Base-by-base conservation (phyloP, 1,140 invertebrate genomes). In the Lethocerus indicus region DNA sequence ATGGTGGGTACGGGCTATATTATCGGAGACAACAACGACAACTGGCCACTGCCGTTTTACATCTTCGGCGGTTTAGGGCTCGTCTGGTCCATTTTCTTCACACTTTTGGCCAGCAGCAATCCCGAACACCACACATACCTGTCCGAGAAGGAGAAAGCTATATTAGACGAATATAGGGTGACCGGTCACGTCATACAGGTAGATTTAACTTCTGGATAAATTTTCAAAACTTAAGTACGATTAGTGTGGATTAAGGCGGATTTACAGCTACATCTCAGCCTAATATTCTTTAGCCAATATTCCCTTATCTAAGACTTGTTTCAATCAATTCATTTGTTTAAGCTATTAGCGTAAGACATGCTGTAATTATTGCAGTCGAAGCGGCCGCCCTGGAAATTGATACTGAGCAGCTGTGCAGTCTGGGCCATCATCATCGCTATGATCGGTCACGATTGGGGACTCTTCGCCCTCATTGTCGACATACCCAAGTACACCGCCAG, bases 391-490 rank as follows among this genome's bases (percentile, higher is more conserved):
- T 82, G 80, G 79, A 64, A 65, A 40, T 60, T 66, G 2, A 72
- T 86, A 39, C 56, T 81, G 0, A 73, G 69, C 16, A 82, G 78
- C 18, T 59, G 69, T 3, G 75, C 81, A 6, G 68, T 84, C 2
- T 81, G 76, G 76, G 77, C 77, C 5, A 56, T 71, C 6, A 62
- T 71, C 27, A 65, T 74, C 21, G 75, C 75, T 27, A 80, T 78
- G 59, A 72, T 89, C 58, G 85, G 86, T 21, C 86, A 92, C 65
- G 88, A 93, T 65, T 95, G 89, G 88, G 87, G 86, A 27, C 87
- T 91, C 64, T 94, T 92, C 61, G 93, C 87, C 23, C 67, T 82
- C 53, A 62, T 80, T 14, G 76, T 73, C 12, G 71, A 76, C 54
- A 61, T 83, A 9, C 81, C 79, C 0, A 76, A 73, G 23, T 83